phyloP scores from a whole-genome alignment of 2,888 invertebrate species.

The Adela reaumurella region DNA sequence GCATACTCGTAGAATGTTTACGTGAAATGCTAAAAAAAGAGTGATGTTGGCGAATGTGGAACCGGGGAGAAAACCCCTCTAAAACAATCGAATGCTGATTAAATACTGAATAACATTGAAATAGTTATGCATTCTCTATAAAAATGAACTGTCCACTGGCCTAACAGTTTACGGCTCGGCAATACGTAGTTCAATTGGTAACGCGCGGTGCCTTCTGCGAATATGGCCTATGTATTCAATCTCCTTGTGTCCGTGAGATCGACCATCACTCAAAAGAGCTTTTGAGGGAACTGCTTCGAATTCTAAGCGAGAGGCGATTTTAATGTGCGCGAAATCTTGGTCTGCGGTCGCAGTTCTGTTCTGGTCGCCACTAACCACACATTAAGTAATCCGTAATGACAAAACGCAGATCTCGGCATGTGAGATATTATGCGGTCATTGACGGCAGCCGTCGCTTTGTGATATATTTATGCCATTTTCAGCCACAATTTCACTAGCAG shows the following conservation, averaged over 20 bases:
- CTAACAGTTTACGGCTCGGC: too few relatives aligned
- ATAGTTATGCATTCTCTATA: too few relatives aligned
- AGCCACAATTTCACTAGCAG: too few relatives aligned
- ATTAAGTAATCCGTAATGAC: neutral
- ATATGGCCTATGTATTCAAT: neutral
- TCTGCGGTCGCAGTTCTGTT: neutral
- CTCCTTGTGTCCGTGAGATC: neutral
- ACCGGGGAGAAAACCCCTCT: too few relatives aligned
- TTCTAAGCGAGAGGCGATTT: neutral
- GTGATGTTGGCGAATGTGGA: too few relatives aligned
- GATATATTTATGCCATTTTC: too few relatives aligned
- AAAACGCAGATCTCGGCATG: neutral
- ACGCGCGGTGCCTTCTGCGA: neutral
- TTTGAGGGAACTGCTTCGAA: neutral
- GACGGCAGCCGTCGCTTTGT: too few relatives aligned
- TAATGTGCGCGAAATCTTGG: neutral
- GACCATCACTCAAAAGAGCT: neutral
- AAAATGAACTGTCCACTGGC: too few relatives aligned
- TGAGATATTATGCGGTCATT: neutral
- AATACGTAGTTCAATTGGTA: neutral
- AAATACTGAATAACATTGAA: too few relatives aligned
- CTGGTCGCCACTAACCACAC: neutral
- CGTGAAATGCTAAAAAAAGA: too few relatives aligned
- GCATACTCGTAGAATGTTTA: too few relatives aligned
- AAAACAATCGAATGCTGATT: too few relatives aligned